Evolutionary conservation across 2,888 invertebrate species (phyloP).

Genomic region (Tetropium fuscum): DNA sequence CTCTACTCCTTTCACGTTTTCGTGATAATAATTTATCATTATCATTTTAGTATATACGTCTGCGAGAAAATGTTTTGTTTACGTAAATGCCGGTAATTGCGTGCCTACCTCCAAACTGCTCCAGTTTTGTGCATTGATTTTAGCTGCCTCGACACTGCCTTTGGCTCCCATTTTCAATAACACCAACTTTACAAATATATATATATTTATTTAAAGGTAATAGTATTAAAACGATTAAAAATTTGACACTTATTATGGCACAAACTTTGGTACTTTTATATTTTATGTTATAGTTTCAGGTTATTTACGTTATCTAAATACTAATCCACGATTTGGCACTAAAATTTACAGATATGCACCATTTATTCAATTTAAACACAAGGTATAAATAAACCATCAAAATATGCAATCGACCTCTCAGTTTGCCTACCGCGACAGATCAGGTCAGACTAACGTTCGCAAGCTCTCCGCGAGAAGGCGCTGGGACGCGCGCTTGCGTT

Average conservation of each 20-base stretch:
- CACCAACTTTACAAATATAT: slow-evolving; percentile 18
- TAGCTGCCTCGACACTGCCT: slow-evolving; percentile 85
- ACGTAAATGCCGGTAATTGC: slow-evolving; percentile 20
- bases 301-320: slow-evolving; percentile 15
- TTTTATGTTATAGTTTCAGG: slow-evolving; percentile 15
- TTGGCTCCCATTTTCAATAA: slow-evolving; percentile 77
- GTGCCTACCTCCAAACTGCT: slow-evolving; percentile 81
- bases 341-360: slow-evolving; percentile 37
- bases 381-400: slow-evolving; percentile 25
- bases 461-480: slow-evolving; percentile 60
- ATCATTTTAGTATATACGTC: too few relatives aligned
- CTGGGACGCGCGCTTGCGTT: slow-evolving; percentile 52
- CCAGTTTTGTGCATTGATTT: slow-evolving; percentile 84
- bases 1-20: too few relatives aligned
- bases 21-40: too few relatives aligned
- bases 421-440: slow-evolving; percentile 56
- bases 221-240: slow-evolving; percentile 28
- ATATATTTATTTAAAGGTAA: slow-evolving; percentile 19
- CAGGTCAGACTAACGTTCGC: slow-evolving; percentile 63
- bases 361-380: slow-evolving; percentile 18
- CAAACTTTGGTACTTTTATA: slow-evolving; percentile 31
- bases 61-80: slow-evolving; percentile 19
- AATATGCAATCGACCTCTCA: slow-evolving; percentile 46
- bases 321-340: slow-evolving; percentile 36
- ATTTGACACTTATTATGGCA: slow-evolving; percentile 48